Conservation (phyloP, 2,888 invertebrate species). For the Oscheius sp. region DNA sequence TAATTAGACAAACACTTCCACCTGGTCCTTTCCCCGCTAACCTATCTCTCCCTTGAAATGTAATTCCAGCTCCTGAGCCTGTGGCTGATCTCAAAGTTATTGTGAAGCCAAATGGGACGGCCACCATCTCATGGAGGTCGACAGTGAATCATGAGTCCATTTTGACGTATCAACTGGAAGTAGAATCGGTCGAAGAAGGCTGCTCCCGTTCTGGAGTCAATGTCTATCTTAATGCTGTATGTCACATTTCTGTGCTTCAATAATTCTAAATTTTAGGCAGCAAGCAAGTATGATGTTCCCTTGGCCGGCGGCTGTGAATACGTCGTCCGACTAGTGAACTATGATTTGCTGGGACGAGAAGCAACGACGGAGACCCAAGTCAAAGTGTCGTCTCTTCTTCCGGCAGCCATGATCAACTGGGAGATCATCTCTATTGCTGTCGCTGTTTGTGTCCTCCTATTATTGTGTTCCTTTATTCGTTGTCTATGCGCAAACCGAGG, state of each 20-base stretch:
- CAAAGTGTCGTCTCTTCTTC: slow-evolving; percentile 18
- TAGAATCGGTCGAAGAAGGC: slow-evolving; percentile 17
- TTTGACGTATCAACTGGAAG: slow-evolving; percentile 61
- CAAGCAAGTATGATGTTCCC: slow-evolving; percentile 50
- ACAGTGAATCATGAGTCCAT: slow-evolving; percentile 59
- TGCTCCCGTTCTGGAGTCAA: slow-evolving; percentile 39
- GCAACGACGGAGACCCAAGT: slow-evolving; percentile 51
- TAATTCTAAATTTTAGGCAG: slow-evolving; percentile 47
- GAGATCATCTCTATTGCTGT: slow-evolving; percentile 11
- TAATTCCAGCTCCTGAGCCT: slow-evolving; percentile 68
- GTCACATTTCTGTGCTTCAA: slow-evolving; percentile 13
- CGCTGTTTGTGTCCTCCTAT: not conserved
- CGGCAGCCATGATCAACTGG: slow-evolving; percentile 25
- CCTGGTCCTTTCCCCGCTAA: not conserved
- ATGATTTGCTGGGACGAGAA: slow-evolving; percentile 62
- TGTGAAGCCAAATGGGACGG: slow-evolving; percentile 58
- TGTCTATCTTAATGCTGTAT: slow-evolving; percentile 58
- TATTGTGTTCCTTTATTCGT: slow-evolving; percentile 10
- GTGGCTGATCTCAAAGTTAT: slow-evolving; percentile 61
- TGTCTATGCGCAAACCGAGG: slow-evolving; percentile 18
- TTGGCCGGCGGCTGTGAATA: slow-evolving; percentile 65
- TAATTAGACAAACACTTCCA: too few species aligned
- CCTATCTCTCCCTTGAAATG: not conserved
- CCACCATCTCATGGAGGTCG: slow-evolving; percentile 62
- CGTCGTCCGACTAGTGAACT: slow-evolving; percentile 63